phyloP scores from a whole-genome alignment of 2,113 vertebrate genomes.

The Octodon degus region DNA sequence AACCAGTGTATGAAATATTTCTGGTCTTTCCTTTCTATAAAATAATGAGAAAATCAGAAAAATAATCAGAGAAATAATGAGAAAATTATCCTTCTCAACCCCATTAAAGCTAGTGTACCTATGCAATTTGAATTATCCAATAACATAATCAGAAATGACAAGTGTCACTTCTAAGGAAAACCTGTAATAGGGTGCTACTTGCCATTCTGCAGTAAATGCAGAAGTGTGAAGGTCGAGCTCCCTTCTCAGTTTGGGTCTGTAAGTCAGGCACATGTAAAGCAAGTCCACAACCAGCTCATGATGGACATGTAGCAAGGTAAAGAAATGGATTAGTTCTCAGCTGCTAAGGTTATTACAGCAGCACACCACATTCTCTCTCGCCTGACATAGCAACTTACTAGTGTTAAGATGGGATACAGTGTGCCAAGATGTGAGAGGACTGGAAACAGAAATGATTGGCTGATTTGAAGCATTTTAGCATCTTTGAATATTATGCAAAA shows the following conservation, averaged over 20 bases:
- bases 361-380: background rate
- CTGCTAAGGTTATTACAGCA: background rate
- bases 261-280: background rate
- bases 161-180: background rate
- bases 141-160: conserved; percentile 22
- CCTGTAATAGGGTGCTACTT: background rate
- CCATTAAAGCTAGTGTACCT: background rate
- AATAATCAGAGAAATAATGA: background rate
- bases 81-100: background rate
- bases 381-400: background rate
- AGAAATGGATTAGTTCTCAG: conserved; percentile 20
- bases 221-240: background rate
- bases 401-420: background rate
- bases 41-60: background rate
- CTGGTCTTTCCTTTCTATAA: conserved; percentile 4
- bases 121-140: background rate
- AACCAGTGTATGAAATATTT: conserved; percentile 1
- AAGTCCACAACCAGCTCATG: background rate
- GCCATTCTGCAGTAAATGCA: background rate
- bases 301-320: background rate
- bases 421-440: background rate
- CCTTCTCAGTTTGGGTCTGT: background rate
- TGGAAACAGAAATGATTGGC: background rate
- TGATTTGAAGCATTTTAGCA: conserved; percentile 48
- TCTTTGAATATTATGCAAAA: conserved; percentile 12